Percentiles rank a stretch among this genome's conserved stretches.
Conservation (phyloP, 1,140 invertebrate genomes). For the Paralvinella palmiformis region DNA sequence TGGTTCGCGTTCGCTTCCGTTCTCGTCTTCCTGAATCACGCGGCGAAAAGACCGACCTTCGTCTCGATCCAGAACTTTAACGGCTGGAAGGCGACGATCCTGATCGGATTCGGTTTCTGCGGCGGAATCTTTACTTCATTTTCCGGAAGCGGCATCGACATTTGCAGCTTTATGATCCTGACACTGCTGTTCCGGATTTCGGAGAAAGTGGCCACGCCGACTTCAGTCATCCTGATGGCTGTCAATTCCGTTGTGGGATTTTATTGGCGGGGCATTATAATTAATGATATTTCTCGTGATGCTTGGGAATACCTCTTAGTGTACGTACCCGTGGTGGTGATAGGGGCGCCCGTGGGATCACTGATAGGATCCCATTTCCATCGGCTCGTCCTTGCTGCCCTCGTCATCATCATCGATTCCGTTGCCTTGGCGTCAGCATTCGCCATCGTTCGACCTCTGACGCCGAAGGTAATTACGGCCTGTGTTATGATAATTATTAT, state of each 20-base stretch:
- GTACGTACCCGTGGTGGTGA: constrained; percentile 27
- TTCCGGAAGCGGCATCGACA: constrained; percentile 33
- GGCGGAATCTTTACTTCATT: constrained; percentile 38
- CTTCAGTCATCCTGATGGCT: constrained; percentile 39
- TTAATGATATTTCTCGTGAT: constrained; percentile 32
- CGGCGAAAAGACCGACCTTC: constrained; percentile 30
- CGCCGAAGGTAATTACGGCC: too few species aligned
- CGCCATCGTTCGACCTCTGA: constrained; percentile 23
- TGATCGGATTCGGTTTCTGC: constrained; percentile 31
- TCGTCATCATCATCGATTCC: constrained; percentile 35
- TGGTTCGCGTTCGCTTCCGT: constrained; percentile 37
- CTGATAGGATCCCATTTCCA: constrained; percentile 42
- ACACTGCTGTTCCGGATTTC: constrained; percentile 37
- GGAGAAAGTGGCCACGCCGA: constrained; percentile 42
- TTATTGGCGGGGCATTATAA: constrained; percentile 39
- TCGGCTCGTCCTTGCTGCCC: constrained; percentile 35
- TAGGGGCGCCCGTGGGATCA: constrained; percentile 36
- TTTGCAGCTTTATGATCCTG: constrained; percentile 33
- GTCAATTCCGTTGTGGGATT: constrained; percentile 32
- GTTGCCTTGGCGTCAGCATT: constrained; percentile 34
- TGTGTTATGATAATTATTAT: too few species aligned
- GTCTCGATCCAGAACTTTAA: constrained; percentile 25
- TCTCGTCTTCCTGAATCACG: constrained; percentile 30
- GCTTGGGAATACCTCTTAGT: constrained; percentile 38
- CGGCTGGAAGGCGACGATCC: constrained; percentile 25